phyloP scores from a whole-genome alignment of 1,140 invertebrate species.

The Tetragnatha versicolor region DNA sequence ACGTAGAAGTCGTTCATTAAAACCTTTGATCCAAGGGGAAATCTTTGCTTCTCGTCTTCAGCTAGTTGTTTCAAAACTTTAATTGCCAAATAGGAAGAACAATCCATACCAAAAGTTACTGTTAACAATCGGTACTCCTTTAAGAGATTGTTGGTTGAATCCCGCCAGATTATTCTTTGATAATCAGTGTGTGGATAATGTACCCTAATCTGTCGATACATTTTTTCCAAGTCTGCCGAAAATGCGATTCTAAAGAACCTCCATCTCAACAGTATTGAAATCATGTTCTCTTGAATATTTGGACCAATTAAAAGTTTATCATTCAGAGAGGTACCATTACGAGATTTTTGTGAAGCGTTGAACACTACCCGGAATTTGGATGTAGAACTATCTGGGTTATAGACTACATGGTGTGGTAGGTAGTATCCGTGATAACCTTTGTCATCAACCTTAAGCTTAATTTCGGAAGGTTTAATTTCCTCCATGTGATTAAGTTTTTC shows the following conservation, averaged over 20 bases:
- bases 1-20: too few species aligned
- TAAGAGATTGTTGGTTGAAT: neutral
- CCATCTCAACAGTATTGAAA: neutral
- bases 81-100: neutral
- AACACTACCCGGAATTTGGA: neutral
- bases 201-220: neutral
- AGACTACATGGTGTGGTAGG: neutral
- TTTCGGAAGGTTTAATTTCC: too few species aligned
- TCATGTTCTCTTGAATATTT: neutral
- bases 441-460: neutral
- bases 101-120: slow-evolving; percentile 59
- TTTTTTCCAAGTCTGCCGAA: neutral
- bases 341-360: neutral
- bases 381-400: too few species aligned
- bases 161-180: neutral
- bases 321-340: neutral
- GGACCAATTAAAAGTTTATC: neutral
- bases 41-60: too few species aligned
- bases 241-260: neutral
- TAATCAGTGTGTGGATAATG: neutral
- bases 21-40: too few species aligned
- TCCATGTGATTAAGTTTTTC: too few species aligned
- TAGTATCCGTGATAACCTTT: neutral
- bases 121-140: slow-evolving; percentile 57
- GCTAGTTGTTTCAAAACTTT: too few species aligned